Conservation (phyloP, 2,797 vertebrate genomes). For the Gallirallus australis region DNA sequence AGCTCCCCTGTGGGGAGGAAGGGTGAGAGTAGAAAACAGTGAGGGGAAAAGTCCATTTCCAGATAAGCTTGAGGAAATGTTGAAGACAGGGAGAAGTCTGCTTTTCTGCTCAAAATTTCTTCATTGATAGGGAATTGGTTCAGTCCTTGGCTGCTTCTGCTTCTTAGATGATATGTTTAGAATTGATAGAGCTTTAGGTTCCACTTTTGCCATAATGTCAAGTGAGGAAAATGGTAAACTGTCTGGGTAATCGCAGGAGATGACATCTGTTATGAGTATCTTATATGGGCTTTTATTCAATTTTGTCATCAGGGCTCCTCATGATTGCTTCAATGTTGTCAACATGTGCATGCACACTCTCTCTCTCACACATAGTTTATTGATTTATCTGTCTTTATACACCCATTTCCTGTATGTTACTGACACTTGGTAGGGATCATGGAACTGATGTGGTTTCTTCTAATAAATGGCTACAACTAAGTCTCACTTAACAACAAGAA, state of each 20-base stretch:
- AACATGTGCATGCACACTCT: fast-evolving
- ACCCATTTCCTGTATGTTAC: neutral
- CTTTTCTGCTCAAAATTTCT: conserved; percentile 22
- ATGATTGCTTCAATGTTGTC: neutral
- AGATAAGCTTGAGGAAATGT: conserved; percentile 32
- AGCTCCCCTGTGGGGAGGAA: neutral
- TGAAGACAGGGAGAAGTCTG: conserved; percentile 8
- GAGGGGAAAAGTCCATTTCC: conserved; percentile 7
- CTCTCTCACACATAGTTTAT: neutral
- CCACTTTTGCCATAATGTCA: neutral
- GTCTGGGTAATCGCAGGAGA: fast-evolving
- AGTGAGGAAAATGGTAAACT: neutral
- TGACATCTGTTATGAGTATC: neutral
- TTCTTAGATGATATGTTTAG: neutral
- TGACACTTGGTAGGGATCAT: neutral
- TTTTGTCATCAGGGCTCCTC: neutral
- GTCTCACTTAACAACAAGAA: neutral
- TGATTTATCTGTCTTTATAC: neutral
- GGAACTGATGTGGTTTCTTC: neutral
- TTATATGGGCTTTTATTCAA: neutral
- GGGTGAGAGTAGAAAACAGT: neutral
- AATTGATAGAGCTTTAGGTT: neutral
- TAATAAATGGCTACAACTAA: neutral
- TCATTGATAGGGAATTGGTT: neutral
- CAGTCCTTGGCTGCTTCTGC: neutral